Conservation (phyloP, 2,113 vertebrate species). For the Falcunculus frontatus region DNA sequence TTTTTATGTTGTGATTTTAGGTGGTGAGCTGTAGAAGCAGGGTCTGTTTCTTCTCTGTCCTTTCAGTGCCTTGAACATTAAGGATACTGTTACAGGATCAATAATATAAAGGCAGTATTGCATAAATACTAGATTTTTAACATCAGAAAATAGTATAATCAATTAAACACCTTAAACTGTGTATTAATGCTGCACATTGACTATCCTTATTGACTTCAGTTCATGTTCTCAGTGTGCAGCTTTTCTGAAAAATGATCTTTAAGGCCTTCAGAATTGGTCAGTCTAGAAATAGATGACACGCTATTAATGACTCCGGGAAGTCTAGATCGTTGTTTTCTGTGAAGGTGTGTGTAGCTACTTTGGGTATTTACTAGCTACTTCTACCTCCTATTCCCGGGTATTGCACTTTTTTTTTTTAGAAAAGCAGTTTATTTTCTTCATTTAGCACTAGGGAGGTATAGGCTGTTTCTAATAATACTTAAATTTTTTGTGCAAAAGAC, state of each 20-base stretch:
- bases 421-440: neutral
- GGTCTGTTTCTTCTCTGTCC: slow-evolving; percentile 45
- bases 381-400: neutral
- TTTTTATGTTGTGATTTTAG: slow-evolving; percentile 62
- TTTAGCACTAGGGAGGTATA: neutral
- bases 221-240: neutral
- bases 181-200: neutral
- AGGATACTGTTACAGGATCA: slow-evolving; percentile 17
- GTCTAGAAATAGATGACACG: neutral
- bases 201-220: neutral
- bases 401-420: neutral
- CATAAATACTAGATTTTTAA: neutral
- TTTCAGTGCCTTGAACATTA: slow-evolving; percentile 39
- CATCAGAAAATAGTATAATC: neutral
- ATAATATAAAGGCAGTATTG: neutral
- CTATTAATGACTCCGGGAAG: neutral
- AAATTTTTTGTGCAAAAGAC: neutral
- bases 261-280: neutral
- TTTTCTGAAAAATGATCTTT: neutral
- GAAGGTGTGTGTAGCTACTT: neutral
- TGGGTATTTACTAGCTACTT: neutral
- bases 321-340: neutral
- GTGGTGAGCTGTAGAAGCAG: slow-evolving; percentile 32
- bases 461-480: neutral
- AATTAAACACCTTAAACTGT: neutral